Conservation (phyloP, 2,797 vertebrate species). For the Anabacerthia variegaticeps region DNA sequence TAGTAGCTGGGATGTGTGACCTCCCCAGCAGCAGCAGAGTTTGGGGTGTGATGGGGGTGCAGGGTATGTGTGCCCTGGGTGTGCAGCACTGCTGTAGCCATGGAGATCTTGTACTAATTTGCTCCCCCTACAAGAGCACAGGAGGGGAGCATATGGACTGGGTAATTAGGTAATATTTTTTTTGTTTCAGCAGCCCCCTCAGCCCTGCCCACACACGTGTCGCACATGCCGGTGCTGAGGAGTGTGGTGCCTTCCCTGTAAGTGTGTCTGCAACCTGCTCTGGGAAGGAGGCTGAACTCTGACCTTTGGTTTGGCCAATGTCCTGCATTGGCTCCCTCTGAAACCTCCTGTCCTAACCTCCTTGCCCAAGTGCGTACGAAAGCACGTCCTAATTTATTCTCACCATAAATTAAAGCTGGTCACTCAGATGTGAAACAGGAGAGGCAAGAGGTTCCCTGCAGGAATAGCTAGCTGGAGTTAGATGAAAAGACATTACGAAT, state of each 20-base stretch:
- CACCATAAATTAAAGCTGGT: neutral
- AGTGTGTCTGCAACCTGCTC: neutral
- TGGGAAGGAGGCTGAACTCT: neutral
- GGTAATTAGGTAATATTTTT: constrained; percentile 18
- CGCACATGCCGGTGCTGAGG: neutral
- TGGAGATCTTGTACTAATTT: neutral
- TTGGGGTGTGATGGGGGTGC: neutral
- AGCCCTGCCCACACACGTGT: neutral
- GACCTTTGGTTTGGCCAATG: neutral
- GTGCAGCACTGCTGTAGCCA: neutral
- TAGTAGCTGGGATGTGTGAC: neutral
- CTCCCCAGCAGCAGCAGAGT: neutral
- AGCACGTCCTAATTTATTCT: neutral
- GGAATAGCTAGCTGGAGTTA: neutral
- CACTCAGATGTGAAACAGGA: constrained; percentile 34
- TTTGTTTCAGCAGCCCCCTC: constrained; percentile 49
- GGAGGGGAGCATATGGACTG: constrained; percentile 43
- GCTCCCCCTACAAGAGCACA: neutral
- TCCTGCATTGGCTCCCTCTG: neutral
- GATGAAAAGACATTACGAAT: neutral
- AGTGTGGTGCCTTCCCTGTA: neutral
- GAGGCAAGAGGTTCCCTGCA: constrained; percentile 7
- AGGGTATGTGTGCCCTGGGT: accelerated
- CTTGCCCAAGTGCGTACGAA: neutral
- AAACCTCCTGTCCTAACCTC: neutral